These are phyloP conservation scores for Riptortus pedestris DNA, from an alignment of 1,140 invertebrate genomes.

Conservation along the genomic window DNA sequence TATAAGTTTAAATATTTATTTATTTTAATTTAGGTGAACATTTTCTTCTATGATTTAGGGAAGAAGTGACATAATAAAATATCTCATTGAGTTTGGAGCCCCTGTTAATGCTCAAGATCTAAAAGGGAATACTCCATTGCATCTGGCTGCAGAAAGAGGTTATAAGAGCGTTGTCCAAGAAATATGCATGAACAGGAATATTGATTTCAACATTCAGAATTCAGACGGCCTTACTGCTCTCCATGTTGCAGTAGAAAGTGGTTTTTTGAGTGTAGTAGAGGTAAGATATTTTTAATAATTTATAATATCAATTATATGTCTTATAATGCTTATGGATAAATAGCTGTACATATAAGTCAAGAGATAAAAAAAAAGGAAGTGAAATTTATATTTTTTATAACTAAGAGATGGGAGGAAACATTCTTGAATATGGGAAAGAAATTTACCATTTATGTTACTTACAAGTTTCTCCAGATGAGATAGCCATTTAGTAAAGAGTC, in stretches of 20 bases:
- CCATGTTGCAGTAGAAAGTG: constrained; percentile 39
- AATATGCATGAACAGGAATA: background rate
- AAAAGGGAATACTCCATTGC: constrained; percentile 38
- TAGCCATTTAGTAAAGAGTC: no score
- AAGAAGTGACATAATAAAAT: background rate
- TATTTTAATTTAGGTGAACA: no score
- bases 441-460: no score
- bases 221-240: constrained; percentile 37
- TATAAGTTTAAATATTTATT: no score
- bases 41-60: constrained; percentile 6
- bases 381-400: no score
- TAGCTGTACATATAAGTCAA: no score
- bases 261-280: constrained; percentile 37
- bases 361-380: no score
- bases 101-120: constrained; percentile 36
- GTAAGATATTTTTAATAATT: constrained; percentile 15
- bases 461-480: no score
- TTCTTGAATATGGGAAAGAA: no score
- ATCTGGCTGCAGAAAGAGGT: constrained; percentile 36
- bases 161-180: background rate
- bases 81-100: background rate
- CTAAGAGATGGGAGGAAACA: no score
- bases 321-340: no score
- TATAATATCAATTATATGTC: no score
- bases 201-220: constrained; percentile 36